Percentiles rank a stretch among this genome's conserved stretches.
Conservation (phyloP, 2,113 vertebrate genomes). For the Syngnathus scovelli region DNA sequence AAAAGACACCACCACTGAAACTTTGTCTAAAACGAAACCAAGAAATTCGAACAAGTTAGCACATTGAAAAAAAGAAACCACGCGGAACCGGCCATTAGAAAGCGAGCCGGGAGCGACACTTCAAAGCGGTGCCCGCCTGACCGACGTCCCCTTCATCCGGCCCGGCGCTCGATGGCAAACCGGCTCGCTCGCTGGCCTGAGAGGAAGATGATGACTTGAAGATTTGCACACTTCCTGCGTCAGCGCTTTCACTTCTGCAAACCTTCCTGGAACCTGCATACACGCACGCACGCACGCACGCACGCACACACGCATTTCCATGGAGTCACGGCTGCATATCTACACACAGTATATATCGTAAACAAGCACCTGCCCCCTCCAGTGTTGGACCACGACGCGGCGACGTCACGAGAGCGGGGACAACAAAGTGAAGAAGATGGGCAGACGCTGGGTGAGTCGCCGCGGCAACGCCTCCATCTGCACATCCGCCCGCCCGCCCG, state of each 20-base stretch:
- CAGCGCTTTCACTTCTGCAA: constrained; percentile 11
- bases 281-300: not conserved
- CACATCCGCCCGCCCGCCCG: not conserved
- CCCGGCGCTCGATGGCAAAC: no score
- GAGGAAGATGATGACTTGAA: not conserved
- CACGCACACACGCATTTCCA: not conserved
- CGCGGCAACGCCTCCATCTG: not conserved
- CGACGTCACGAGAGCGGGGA: not conserved
- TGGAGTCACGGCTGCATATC: not conserved
- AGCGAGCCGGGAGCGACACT: no score
- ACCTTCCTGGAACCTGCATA: not conserved
- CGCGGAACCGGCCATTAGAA: no score
- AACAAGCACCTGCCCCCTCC: not conserved
- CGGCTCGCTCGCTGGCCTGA: not conserved
- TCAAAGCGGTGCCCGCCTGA: not conserved
- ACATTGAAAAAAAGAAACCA: no score
- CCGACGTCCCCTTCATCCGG: no score
- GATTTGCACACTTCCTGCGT: not conserved
- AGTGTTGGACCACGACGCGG: not conserved
- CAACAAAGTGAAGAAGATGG: not conserved
- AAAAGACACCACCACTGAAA: no score
- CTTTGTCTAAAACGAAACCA: no score
- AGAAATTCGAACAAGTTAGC: no score
- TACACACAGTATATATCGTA: not conserved
- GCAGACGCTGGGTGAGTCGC: not conserved